Base-by-base conservation (phyloP, 1,140 invertebrate genomes). In the Ectropis grisescens region DNA sequence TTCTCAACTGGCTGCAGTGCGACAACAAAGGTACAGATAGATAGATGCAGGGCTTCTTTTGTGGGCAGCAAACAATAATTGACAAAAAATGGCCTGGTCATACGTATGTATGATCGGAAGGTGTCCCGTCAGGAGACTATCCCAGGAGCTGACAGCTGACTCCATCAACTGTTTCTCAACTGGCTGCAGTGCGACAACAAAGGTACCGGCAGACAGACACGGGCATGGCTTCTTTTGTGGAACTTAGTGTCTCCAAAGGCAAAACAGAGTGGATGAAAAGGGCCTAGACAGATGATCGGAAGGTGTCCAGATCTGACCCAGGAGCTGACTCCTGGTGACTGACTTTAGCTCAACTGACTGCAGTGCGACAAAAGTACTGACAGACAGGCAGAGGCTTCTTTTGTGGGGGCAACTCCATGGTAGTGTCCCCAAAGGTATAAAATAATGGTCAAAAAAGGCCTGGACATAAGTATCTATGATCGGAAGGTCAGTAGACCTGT, bases 211-310 rank as follows among this genome's bases (percentile, higher is more conserved):
- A 33, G 11, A 19, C 19, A 12, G 5, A 29, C n/a, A n/a, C n/a
- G n/a, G n/a, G n/a, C n/a, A n/a, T n/a, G n/a, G n/a, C n/a, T n/a
- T n/a, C n/a, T n/a, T n/a, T n/a, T n/a, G n/a, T n/a, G n/a, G n/a
- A n/a, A n/a, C n/a, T n/a, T n/a, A n/a, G n/a, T n/a, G n/a, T n/a
- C n/a, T n/a, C n/a, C n/a, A n/a, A n/a, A n/a, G n/a, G n/a, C n/a
- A n/a, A n/a, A n/a, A n/a, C n/a, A n/a, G n/a, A n/a, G n/a, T n/a
- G n/a, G n/a, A n/a, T n/a, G n/a, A n/a, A n/a, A n/a, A n/a, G n/a
- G n/a, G n/a, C n/a, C n/a, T n/a, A n/a, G n/a, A n/a, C n/a, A n/a
- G 98, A 95, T 76, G 96, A 98, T 75, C 85, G 96, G 31, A 96
- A 95, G 69, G 96, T 97, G 45, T 97, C 94, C 16, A 89, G 90